Evolutionary conservation across 2,888 invertebrate species (phyloP).

Genomic region (Drosophila engyochracea): DNA sequence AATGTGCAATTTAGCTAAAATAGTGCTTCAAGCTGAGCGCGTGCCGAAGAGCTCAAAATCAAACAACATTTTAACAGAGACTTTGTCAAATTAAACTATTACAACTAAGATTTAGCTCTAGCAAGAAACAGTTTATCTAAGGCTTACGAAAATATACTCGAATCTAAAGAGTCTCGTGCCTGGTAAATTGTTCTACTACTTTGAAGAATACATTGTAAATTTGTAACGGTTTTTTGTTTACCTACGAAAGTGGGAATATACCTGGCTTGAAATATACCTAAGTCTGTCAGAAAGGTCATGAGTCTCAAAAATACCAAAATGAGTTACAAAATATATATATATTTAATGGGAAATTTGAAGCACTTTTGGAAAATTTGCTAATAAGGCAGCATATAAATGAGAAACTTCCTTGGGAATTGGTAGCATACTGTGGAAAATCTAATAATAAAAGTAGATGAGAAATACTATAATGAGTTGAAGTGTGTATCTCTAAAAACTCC

Average conservation of each 20-base stretch:
- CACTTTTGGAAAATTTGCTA: constrained; percentile 8
- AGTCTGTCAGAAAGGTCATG: neutral
- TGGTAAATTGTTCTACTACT: neutral
- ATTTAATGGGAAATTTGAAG: neutral
- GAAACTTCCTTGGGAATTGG: neutral
- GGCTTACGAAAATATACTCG: neutral
- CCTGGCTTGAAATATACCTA: constrained; percentile 8
- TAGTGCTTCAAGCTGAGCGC: constrained; percentile 1
- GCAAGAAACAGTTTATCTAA: neutral
- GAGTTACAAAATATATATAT: neutral
- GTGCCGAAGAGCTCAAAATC: neutral
- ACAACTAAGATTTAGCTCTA: neutral
- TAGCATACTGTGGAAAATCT: neutral
- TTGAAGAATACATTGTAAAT: neutral
- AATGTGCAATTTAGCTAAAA: constrained; percentile 15
- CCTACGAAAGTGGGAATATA: constrained; percentile 7
- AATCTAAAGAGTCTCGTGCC: neutral
- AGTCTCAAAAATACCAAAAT: constrained; percentile 10
- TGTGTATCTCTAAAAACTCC: neutral
- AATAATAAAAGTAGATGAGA: neutral
- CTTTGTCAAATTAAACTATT: neutral
- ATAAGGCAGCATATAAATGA: neutral
- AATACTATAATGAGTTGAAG: neutral
- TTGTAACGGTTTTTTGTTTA: neutral
- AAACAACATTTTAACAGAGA: neutral